phyloP scores from a whole-genome alignment of 2,113 vertebrate genomes.

The Platycercus adscitus region DNA sequence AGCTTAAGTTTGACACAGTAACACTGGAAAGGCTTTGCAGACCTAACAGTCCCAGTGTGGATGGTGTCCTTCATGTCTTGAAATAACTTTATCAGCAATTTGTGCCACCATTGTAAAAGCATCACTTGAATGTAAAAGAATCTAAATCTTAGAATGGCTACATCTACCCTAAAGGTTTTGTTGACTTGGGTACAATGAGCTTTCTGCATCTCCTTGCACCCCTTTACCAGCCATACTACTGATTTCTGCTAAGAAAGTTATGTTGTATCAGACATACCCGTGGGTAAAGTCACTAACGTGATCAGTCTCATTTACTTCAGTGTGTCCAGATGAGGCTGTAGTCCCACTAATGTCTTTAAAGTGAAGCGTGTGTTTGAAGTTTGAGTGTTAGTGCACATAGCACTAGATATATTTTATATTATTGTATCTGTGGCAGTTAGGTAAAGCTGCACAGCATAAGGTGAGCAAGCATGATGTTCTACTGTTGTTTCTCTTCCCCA shows the following conservation, averaged over 20 bases:
- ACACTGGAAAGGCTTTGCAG: neutral
- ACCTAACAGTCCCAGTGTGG: neutral
- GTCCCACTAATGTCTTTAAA: neutral
- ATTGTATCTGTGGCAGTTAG: neutral
- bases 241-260: neutral
- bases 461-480: neutral
- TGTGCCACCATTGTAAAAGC: neutral
- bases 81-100: neutral
- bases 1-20: neutral
- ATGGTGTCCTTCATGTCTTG: neutral
- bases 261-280: neutral
- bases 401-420: neutral
- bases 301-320: neutral
- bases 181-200: neutral
- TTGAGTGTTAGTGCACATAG: neutral
- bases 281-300: neutral
- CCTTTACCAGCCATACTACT: neutral
- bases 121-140: neutral
- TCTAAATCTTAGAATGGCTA: neutral
- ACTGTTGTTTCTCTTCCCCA: neutral
- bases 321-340: neutral
- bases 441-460: rapidly evolving
- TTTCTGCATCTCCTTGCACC: neutral
- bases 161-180: neutral
- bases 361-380: neutral